Evolutionary conservation across 2,797 vertebrate genomes (phyloP).

Genomic region (Parauchenoglanis ngamensis): DNA sequence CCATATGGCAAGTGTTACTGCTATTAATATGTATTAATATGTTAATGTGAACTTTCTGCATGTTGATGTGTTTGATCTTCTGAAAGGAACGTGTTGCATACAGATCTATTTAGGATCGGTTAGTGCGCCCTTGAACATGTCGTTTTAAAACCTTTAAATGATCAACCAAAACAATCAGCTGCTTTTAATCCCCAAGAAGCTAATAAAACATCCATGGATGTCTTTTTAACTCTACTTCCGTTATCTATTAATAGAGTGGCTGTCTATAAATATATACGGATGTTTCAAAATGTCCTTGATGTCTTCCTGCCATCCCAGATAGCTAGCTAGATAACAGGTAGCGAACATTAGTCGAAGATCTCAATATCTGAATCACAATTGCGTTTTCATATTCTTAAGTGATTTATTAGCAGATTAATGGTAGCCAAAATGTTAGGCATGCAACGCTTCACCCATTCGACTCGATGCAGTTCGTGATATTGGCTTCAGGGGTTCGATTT

Average conservation of each 20-base stretch:
- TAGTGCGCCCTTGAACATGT: background rate
- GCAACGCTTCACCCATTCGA: too few relatives aligned
- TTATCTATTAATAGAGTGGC: background rate
- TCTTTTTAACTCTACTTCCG: background rate
- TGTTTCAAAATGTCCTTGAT: background rate
- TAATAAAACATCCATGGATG: background rate
- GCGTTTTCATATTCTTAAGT: background rate
- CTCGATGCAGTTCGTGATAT: too few relatives aligned
- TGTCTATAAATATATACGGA: background rate
- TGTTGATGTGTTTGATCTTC: background rate
- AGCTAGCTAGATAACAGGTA: background rate
- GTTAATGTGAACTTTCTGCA: slow-evolving; percentile 16
- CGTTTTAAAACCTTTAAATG: background rate
- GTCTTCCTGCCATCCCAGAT: background rate
- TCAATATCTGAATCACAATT: background rate
- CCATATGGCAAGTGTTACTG: background rate
- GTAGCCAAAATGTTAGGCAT: background rate
- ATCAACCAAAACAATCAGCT: background rate
- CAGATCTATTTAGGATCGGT: background rate
- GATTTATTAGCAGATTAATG: too few relatives aligned
- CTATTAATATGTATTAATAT: slow-evolving; percentile 29
- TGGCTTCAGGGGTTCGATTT: too few relatives aligned
- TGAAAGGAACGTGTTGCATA: background rate
- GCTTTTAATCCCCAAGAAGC: background rate
- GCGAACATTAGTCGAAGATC: background rate